Conservation (phyloP, 2,113 vertebrate species). For the Paraplagusia blochii region DNA sequence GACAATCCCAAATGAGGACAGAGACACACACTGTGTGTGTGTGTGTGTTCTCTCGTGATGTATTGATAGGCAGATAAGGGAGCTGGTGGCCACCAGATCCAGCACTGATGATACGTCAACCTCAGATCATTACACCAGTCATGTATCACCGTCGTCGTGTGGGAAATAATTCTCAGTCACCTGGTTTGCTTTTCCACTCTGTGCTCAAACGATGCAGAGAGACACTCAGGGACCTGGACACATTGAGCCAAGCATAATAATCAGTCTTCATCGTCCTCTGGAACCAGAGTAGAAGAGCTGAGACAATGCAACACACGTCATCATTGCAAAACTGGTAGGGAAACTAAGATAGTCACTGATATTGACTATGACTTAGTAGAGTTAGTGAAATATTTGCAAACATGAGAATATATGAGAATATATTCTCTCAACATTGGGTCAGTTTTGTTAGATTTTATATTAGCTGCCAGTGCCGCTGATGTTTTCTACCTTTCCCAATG, state of each 20-base stretch:
- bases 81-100: constrained; percentile 41
- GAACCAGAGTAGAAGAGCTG: not conserved
- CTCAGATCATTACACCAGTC: constrained; percentile 40
- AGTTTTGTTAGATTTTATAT: no score
- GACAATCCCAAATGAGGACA: constrained; percentile 28
- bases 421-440: no score
- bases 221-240: not conserved
- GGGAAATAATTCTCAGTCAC: constrained; percentile 24
- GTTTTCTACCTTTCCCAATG: no score
- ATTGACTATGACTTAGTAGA: no score
- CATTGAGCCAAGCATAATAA: constrained; percentile 9
- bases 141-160: constrained; percentile 13
- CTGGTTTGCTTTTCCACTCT: constrained; percentile 19
- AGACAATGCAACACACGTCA: not conserved
- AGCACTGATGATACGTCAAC: constrained; percentile 51
- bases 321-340: no score
- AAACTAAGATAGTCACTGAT: no score
- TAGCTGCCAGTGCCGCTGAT: no score
- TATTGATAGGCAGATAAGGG: constrained; percentile 47
- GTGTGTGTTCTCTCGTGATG: constrained; percentile 12
- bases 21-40: constrained; percentile 32
- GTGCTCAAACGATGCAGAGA: constrained; percentile 15
- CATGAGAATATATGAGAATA: no score
- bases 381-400: no score
- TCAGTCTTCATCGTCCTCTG: constrained; percentile 1